Evolutionary conservation across 2,888 invertebrate species (phyloP), one percentile per base, ranked within the genome.

Genomic region (Andrena haemorrhoa): DNA sequence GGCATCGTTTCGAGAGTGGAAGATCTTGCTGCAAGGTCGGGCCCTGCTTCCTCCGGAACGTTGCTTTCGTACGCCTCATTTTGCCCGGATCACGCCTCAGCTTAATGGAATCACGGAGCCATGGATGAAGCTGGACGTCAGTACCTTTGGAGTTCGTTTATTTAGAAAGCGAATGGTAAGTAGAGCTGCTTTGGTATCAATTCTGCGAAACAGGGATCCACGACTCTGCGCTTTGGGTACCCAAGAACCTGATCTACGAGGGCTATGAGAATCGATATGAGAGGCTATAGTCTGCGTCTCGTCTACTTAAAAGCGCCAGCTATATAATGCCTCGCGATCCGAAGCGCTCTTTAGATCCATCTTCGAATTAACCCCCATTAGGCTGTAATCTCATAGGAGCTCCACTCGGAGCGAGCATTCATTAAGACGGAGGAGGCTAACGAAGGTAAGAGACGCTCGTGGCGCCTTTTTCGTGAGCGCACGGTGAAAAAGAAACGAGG

Each of bases 1-100:
- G 74, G 61, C 79, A 76, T 72, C 81, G 78, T 74, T 74, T 65
- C 58, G 53, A 60, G 78, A 72, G 70, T 68, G 47, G 80, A 72
- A 75, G 78, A 80, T 75, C 79, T 78, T 71, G 75, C 73, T 75
- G 78, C 74, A 72, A 80, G 79, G 75, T 70, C 80, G 75, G 64
- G 53, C 68, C 66, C 53, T 47, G 66, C 68, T 79, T 68, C 72
- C 80, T 63, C 5, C 68, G n/a, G 26, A 35, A 33, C 64, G 58
- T 60, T 49, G 5, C 61, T n/a, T 60, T 61, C 60, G 35, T 51
- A 23, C 31, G 71, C 33, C 71, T 79, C 51, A 47, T 66, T 51
- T 61, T 71, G 53, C 10, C 5, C 2, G n/a, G 64, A 58, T 53
- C 64, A 58, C 49, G 56, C 20, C 31, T 35, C 49, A 41, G 33